Base-by-base conservation (phyloP, 1,140 invertebrate species). In the Eriosoma lanigerum region DNA sequence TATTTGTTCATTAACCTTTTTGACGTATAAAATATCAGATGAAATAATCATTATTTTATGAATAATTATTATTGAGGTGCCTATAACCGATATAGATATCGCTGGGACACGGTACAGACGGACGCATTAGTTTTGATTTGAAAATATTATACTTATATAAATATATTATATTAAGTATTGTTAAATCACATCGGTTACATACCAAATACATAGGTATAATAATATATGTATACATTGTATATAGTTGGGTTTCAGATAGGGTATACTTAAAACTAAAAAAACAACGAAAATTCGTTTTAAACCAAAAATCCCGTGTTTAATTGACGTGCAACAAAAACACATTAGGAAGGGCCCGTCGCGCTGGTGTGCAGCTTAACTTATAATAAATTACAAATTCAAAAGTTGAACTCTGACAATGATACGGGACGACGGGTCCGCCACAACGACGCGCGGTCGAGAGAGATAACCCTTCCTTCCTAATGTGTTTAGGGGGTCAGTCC, bases 361-460 rank as follows among this genome's bases (percentile, higher is more conserved):
- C 46, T 70, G 46, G 66, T 32, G 21, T 50, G 48, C 48, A 52
- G 68, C 68, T 50, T 50, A 52, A 52, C 68, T 72, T 52, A 50
- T 72, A 52, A 72, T 72, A 72, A 72, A 72, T 72, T 72, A 72
- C 48, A 29, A 72, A 72, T 72, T 50, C 68, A 72, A 72, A 72
- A 72, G 68, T 72, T 72, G 68, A 72, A 72, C 68, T 72, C 46
- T 72, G 68, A 72, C 68, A 72, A 72, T 72, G 68, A 72, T 72
- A 72, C 68, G 68, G 68, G 68, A 72, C 68, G 68, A 72, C 68
- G 68, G 68, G 68, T 72, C 68, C 68, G 46, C 68, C 68, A 15
- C 66, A 68, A 68, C 68, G 68, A 50, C 68, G 68, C 68, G 68
- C 68, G 68, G 68, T 72, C 68, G 46, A 26, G 46, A 52, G 46